Percentiles rank a stretch among this genome's conserved stretches.
Evolutionary conservation across 2,797 vertebrate species (phyloP).

Genomic region (Acestrorhynchus altus): DNA sequence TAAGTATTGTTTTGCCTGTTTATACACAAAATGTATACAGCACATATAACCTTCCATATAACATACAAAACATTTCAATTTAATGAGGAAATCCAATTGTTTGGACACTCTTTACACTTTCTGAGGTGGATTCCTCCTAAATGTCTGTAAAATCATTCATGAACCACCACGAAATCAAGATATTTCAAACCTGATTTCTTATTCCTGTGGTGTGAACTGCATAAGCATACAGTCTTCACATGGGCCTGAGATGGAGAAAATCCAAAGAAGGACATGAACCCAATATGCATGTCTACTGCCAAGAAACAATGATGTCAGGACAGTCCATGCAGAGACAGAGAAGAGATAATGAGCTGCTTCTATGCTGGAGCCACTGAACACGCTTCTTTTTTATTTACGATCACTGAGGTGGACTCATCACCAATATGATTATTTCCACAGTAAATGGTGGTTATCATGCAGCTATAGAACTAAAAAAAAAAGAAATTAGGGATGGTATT

Average conservation of each 20-base stretch:
- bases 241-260: not conserved
- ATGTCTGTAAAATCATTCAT: not conserved
- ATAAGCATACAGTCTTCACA: not conserved
- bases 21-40: not conserved
- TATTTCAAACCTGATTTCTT: not conserved
- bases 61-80: too few relatives aligned
- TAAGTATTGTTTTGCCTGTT: not conserved
- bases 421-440: constrained; percentile 75
- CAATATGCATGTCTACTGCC: not conserved
- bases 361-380: constrained; percentile 76
- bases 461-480: constrained; percentile 71
- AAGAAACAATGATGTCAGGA: not conserved
- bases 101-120: not conserved
- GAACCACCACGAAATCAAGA: not conserved
- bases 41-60: not conserved
- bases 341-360: constrained; percentile 37
- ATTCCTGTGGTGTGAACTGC: not conserved
- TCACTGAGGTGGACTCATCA: constrained; percentile 69
- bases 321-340: not conserved
- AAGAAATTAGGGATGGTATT: not conserved
- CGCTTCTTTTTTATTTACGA: constrained; percentile 78
- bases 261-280: not conserved
- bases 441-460: constrained; percentile 78
- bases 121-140: not conserved
- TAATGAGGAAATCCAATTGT: not conserved